A percentile compares a stretch with the other conserved stretches of the same genome.
Conservation (phyloP, 2,888 invertebrate species). For the Temnothorax unifasciatus region DNA sequence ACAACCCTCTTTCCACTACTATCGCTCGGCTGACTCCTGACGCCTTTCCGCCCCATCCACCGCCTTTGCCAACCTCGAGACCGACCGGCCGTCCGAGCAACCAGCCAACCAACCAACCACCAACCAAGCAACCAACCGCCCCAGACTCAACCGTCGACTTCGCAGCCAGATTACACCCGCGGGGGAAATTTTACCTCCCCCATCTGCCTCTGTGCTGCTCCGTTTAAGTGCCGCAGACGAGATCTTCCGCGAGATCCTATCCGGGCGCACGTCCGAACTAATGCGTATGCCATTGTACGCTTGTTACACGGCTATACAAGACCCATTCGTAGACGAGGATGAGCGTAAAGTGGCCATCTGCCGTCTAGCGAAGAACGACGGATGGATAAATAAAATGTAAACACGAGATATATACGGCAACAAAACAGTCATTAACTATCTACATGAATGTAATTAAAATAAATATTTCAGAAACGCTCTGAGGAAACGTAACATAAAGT, state of each 20-base stretch:
- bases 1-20: conserved; percentile 4
- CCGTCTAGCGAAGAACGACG: conserved; percentile 9
- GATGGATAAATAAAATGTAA: conserved; percentile 12
- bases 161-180: conserved; percentile 77
- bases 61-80: conserved; percentile 52
- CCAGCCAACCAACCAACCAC: conserved; percentile 4
- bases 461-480: not conserved
- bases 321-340: not conserved
- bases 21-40: conserved; percentile 49
- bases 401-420: conserved; percentile 27
- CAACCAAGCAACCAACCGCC: conserved; percentile 19
- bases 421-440: not conserved
- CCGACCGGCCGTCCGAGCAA: conserved; percentile 27
- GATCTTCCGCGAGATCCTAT: conserved; percentile 36
- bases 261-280: conserved; percentile 32
- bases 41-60: conserved; percentile 34
- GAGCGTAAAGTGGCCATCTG: conserved; percentile 13
- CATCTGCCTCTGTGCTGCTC: conserved; percentile 44
- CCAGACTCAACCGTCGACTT: conserved; percentile 63
- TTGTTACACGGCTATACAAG: conserved; percentile 13
- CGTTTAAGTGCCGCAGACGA: conserved; percentile 48
- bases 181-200: conserved; percentile 73
- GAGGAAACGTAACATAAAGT: not conserved
- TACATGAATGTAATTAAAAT: not conserved
- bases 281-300: conserved; percentile 44